Conservation (phyloP, 2,888 invertebrate species). For the Folsomia candida region DNA sequence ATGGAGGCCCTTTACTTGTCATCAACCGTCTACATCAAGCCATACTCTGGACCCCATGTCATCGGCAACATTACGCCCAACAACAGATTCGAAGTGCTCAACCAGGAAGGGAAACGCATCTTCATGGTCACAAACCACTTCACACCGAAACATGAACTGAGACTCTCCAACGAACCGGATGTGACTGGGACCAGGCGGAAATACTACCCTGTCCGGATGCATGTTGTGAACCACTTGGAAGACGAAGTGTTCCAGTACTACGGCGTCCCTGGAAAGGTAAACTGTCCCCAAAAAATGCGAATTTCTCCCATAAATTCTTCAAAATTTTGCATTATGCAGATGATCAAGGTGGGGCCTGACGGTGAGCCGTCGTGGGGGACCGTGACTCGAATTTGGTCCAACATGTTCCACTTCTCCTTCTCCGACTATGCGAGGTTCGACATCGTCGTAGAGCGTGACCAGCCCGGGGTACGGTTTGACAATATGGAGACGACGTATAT, state of each 20-base stretch:
- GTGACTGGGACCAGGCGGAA: neutral
- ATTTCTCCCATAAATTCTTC: too few species aligned
- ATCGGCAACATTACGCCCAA: conserved; percentile 8
- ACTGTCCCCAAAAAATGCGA: too few species aligned
- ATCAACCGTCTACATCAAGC: conserved; percentile 14
- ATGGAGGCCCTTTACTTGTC: conserved; percentile 11
- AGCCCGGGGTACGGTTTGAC: neutral
- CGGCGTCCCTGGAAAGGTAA: conserved; percentile 21
- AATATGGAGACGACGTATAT: neutral
- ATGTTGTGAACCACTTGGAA: conserved; percentile 20
- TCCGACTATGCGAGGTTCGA: neutral
- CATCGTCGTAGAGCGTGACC: neutral
- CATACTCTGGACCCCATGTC: neutral
- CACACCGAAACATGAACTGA: neutral
- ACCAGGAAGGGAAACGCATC: conserved; percentile 27
- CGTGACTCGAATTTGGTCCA: neutral
- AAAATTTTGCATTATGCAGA: too few species aligned
- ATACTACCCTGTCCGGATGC: conserved; percentile 12
- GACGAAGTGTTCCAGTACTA: conserved; percentile 23
- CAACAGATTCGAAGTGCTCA: conserved; percentile 31
- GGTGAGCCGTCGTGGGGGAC: too few species aligned
- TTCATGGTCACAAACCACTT: conserved; percentile 22
- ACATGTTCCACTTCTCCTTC: too few species aligned
- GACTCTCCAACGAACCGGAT: conserved; percentile 5
- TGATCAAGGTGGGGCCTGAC: too few species aligned